Evolutionary conservation across 1,140 invertebrate genomes (phyloP).

Genomic region (Formica exsecta): DNA sequence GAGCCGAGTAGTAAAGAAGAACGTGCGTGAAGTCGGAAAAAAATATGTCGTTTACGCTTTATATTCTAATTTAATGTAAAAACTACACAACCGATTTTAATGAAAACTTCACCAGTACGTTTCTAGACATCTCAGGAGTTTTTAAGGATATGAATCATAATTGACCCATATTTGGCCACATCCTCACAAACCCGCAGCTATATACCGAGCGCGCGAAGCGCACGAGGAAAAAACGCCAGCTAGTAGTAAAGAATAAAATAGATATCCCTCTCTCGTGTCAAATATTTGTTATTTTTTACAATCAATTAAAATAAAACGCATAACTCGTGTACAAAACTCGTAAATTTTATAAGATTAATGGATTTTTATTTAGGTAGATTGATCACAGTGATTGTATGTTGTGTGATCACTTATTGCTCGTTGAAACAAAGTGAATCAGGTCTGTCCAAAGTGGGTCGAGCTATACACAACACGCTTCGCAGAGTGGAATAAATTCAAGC

Average conservation of each 20-base stretch:
- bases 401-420: constrained; percentile 62
- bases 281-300: background rate
- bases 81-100: too few species aligned
- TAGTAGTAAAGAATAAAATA: background rate
- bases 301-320: background rate
- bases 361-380: constrained; percentile 68
- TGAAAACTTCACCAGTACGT: too few species aligned
- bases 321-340: background rate
- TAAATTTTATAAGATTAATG: constrained; percentile 14
- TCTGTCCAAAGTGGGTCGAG: constrained; percentile 64
- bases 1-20: too few species aligned
- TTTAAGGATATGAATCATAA: too few species aligned
- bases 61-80: too few species aligned
- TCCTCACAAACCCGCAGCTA: too few species aligned
- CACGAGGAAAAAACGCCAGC: too few species aligned
- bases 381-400: constrained; percentile 55
- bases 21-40: too few species aligned
- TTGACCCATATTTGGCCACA: too few species aligned
- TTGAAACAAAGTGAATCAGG: constrained; percentile 73
- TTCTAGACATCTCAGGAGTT: too few species aligned
- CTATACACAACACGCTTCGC: constrained; percentile 64
- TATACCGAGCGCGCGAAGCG: too few species aligned
- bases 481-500: constrained; percentile 72
- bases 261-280: background rate
- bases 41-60: too few species aligned